Evolutionary conservation across 2,113 vertebrate species (phyloP).

Genomic region (Microtus richardsoni): DNA sequence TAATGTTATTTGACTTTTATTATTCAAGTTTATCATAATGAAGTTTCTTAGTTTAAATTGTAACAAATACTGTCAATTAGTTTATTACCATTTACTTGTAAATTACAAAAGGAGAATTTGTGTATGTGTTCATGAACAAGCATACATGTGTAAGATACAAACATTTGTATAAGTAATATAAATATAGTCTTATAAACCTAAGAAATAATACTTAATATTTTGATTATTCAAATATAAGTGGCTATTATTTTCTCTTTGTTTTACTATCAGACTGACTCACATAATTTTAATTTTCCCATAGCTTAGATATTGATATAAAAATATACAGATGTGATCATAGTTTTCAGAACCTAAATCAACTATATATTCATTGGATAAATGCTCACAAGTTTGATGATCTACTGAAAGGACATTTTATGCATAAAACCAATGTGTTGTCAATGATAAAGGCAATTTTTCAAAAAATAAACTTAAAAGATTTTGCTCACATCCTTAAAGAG

Average conservation of each 20-base stretch:
- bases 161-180: neutral
- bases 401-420: constrained; percentile 52
- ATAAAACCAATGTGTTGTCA: constrained; percentile 73
- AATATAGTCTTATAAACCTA: neutral
- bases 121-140: neutral
- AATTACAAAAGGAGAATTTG: neutral
- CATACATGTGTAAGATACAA: rapidly evolving
- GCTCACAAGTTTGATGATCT: constrained; percentile 60
- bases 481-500: constrained; percentile 45
- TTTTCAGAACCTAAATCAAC: constrained; percentile 70
- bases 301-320: constrained; percentile 61
- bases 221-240: constrained; percentile 5
- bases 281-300: constrained; percentile 56
- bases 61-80: neutral
- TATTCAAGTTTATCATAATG: neutral
- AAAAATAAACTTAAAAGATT: neutral
- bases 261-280: constrained; percentile 9
- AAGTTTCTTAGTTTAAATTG: neutral
- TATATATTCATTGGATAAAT: constrained; percentile 65
- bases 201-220: neutral
- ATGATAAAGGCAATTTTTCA: constrained; percentile 43
- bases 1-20: neutral
- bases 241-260: constrained; percentile 5
- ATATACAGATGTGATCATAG: constrained; percentile 61
- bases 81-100: neutral